phyloP scores from a whole-genome alignment of 1,140 invertebrate genomes.

The Drosophila hydei region DNA sequence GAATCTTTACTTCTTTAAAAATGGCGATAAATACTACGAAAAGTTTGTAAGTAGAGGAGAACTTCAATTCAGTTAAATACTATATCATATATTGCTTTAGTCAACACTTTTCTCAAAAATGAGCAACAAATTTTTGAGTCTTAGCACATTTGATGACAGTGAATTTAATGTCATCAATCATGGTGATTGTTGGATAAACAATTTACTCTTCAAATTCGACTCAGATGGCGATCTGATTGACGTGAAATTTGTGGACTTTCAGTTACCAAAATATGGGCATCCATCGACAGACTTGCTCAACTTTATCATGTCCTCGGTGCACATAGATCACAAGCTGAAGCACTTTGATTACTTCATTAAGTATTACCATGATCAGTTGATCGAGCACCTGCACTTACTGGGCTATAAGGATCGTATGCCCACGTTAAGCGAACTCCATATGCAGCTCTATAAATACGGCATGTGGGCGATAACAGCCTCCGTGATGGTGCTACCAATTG shows the following conservation, averaged over 20 bases:
- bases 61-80: not conserved
- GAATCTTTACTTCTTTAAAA: constrained; percentile 45
- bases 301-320: constrained; percentile 54
- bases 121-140: constrained; percentile 24
- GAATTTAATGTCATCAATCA: constrained; percentile 87
- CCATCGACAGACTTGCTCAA: constrained; percentile 61
- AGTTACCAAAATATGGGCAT: constrained; percentile 55
- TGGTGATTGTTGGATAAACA: constrained; percentile 88
- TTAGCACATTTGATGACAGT: constrained; percentile 61
- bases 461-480: constrained; percentile 56
- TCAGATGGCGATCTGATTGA: constrained; percentile 65
- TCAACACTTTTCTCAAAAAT: constrained; percentile 27
- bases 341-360: constrained; percentile 60
- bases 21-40: constrained; percentile 58
- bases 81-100: not conserved
- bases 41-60: constrained; percentile 48
- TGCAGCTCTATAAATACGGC: constrained; percentile 38
- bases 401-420: constrained; percentile 48
- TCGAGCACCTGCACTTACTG: constrained; percentile 46
- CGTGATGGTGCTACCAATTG: constrained; percentile 61
- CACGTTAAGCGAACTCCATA: constrained; percentile 52
- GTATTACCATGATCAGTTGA: constrained; percentile 57
- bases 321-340: constrained; percentile 52
- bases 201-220: constrained; percentile 86
- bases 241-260: constrained; percentile 62